Evolutionary conservation across 37 sponge, comb jelly and placozoan genomes (phyloP).

Genomic region (Spongilla lacustris): DNA sequence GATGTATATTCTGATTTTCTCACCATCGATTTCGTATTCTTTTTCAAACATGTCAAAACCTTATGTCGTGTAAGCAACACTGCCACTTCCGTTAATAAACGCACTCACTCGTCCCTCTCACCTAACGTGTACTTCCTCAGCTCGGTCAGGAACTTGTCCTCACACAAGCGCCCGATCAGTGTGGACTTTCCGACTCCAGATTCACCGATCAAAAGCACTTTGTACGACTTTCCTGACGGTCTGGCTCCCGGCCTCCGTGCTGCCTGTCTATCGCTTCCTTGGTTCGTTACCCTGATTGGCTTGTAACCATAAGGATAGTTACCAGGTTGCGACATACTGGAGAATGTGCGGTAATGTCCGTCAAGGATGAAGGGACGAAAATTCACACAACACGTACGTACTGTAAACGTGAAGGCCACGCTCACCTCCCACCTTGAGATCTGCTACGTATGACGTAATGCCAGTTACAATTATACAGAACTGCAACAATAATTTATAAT

Average conservation of each 20-base stretch:
- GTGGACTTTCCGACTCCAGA: constrained; percentile 77
- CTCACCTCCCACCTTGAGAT: neutral
- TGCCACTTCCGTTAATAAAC: neutral
- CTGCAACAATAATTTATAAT: neutral
- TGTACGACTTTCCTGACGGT: constrained; percentile 22
- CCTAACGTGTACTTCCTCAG: constrained; percentile 67
- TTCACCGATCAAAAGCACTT: constrained; percentile 76
- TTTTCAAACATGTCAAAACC: constrained; percentile 84
- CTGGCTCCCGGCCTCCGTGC: constrained; percentile 6
- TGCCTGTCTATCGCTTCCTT: constrained; percentile 36
- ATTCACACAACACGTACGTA: neutral
- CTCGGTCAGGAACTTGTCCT: constrained; percentile 65
- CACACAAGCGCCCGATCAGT: constrained; percentile 65
- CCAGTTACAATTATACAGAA: neutral
- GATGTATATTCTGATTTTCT: constrained; percentile 59
- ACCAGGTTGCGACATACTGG: neutral
- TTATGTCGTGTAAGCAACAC: neutral
- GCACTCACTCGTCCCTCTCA: constrained; percentile 15
- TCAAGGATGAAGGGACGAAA: neutral
- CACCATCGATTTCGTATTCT: constrained; percentile 59
- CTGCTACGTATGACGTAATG: too few relatives aligned
- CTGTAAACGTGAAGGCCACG: neutral
- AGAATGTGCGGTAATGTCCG: neutral
- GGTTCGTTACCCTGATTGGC: constrained; percentile 36
- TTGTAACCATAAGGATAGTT: constrained; percentile 46